Percentiles rank a stretch among this genome's conserved stretches.
Evolutionary conservation across 2,113 vertebrate species (phyloP).

Genomic region (Hippocampus zosterae): DNA sequence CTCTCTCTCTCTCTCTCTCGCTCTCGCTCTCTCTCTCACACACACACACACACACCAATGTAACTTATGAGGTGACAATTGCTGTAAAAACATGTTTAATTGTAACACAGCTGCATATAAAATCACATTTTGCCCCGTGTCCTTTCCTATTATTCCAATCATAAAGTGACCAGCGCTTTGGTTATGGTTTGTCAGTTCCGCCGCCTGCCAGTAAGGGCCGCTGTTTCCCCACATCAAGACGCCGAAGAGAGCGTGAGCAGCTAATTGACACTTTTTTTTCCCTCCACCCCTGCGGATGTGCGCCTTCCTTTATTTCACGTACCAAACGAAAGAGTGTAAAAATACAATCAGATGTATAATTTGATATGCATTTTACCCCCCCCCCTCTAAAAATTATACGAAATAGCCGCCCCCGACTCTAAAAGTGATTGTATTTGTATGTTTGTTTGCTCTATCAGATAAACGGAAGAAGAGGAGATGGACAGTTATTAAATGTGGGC

Average conservation of each 20-base stretch:
- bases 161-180: conserved; percentile 4
- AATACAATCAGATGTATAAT: neutral
- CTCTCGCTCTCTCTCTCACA: conserved; percentile 19
- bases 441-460: conserved; percentile 13
- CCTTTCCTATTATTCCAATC: conserved; percentile 5
- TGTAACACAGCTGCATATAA: neutral
- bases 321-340: neutral
- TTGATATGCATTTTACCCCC: neutral
- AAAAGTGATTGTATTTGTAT: conserved; percentile 2
- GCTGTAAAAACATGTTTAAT: neutral
- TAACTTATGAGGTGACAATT: neutral
- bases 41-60: conserved; percentile 7
- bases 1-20: conserved; percentile 22
- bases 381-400: too few species aligned
- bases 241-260: neutral
- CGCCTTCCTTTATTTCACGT: conserved; percentile 24
- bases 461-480: conserved; percentile 10
- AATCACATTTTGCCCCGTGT: neutral
- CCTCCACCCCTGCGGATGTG: conserved; percentile 6
- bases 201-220: conserved; percentile 66
- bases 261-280: neutral
- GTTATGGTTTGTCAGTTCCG: conserved; percentile 12
- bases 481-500: conserved; percentile 1
- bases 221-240: conserved; percentile 71
- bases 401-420: too few species aligned